phyloP scores from a whole-genome alignment of 2,113 vertebrate genomes.

The Ptilonorhynchus violaceus region DNA sequence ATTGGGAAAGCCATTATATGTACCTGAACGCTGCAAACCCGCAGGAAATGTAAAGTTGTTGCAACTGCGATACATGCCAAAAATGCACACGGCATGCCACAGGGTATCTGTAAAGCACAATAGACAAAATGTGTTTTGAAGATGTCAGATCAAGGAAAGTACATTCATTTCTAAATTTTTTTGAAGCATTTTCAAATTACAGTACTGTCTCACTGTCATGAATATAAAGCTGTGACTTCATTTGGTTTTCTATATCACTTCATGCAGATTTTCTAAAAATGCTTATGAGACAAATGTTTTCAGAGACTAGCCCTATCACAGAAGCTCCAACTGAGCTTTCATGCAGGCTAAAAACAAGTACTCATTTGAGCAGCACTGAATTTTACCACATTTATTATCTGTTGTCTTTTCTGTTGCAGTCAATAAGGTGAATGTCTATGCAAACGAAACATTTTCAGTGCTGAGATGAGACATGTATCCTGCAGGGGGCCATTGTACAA shows the following conservation, averaged over 20 bases:
- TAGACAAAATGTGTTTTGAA: background rate
- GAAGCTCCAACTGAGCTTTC: background rate
- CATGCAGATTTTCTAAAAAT: background rate
- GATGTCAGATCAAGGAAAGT: background rate
- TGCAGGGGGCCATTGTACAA: background rate
- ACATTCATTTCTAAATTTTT: background rate
- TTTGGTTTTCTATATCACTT: background rate
- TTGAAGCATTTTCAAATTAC: background rate
- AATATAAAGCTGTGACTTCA: background rate
- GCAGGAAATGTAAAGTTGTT: background rate
- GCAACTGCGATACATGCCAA: background rate
- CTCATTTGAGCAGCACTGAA: background rate
- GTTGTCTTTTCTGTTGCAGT: background rate
- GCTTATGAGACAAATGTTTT: background rate
- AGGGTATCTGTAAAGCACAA: background rate
- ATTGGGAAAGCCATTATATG: background rate
- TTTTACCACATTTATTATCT: constrained; percentile 5
- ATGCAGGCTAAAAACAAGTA: background rate
- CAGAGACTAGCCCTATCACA: background rate
- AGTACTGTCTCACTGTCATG: background rate
- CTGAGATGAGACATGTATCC: background rate
- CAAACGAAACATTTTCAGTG: background rate
- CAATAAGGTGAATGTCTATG: background rate
- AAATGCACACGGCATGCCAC: background rate
- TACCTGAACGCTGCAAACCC: background rate